Percentiles rank a stretch among this genome's conserved stretches.
Evolutionary conservation across 2,888 invertebrate genomes (phyloP).

Genomic region (Drosophila paranaensis): DNA sequence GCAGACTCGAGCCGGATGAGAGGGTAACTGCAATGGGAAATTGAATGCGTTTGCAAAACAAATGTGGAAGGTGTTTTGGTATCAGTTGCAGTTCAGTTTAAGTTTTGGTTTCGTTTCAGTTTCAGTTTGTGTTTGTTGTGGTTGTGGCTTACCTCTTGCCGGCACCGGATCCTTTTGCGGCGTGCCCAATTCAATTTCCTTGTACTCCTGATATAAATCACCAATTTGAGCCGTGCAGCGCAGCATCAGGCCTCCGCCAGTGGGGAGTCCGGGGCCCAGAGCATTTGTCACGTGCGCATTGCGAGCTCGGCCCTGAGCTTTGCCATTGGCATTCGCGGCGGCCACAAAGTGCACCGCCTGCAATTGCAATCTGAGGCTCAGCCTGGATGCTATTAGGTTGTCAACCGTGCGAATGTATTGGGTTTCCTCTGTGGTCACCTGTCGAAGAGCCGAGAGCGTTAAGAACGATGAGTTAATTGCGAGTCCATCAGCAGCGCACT

Average conservation of each 20-base stretch:
- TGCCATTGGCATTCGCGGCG: constrained; percentile 48
- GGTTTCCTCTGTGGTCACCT: constrained; percentile 83
- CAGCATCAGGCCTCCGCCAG: constrained; percentile 87
- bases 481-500: constrained; percentile 2
- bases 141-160: constrained; percentile 88
- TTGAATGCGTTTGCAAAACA: constrained; percentile 43
- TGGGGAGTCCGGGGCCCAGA: constrained; percentile 42
- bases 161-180: constrained; percentile 90
- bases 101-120: neutral
- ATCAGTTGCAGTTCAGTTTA: neutral
- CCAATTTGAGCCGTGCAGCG: constrained; percentile 90
- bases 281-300: constrained; percentile 68
- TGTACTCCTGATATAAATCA: constrained; percentile 89
- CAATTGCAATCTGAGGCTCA: constrained; percentile 84
- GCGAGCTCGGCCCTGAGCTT: constrained; percentile 43
- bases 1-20: constrained; percentile 81
- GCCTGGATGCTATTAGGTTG: constrained; percentile 83
- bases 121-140: constrained; percentile 19
- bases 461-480: constrained; percentile 30
- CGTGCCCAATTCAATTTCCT: constrained; percentile 89
- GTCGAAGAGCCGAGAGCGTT: constrained; percentile 35
- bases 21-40: constrained; percentile 79
- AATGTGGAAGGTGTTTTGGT: constrained; percentile 23
- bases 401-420: constrained; percentile 84
- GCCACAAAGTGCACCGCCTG: constrained; percentile 84